Evolutionary conservation across 2,888 invertebrate genomes (phyloP).

Genomic region (Fabriciana adippe): DNA sequence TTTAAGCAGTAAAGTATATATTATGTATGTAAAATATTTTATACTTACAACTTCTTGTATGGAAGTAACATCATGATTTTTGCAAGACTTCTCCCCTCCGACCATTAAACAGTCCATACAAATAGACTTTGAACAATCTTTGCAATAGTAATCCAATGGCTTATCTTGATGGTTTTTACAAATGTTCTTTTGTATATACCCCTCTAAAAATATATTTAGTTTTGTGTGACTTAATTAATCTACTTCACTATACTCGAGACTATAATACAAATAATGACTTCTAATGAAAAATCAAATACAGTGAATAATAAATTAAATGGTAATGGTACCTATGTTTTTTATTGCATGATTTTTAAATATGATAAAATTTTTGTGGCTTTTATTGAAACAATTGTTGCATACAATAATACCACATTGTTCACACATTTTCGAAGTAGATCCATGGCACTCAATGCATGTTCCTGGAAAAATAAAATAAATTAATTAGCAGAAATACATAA

Average conservation of each 20-base stretch:
- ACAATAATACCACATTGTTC: constrained; percentile 64
- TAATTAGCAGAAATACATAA: constrained; percentile 13
- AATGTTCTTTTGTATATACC: constrained; percentile 42
- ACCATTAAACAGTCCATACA: constrained; percentile 76
- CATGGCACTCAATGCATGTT: constrained; percentile 64
- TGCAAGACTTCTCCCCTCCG: constrained; percentile 70
- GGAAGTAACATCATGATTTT: constrained; percentile 66
- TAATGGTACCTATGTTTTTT: constrained; percentile 50
- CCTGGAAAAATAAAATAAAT: constrained; percentile 47
- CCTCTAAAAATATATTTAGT: constrained; percentile 44
- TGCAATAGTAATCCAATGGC: constrained; percentile 67
- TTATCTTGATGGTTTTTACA: constrained; percentile 66
- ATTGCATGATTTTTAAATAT: constrained; percentile 69
- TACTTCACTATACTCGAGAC: background rate
- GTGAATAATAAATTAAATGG: no score
- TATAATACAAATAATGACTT: constrained; percentile 7
- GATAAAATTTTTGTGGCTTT: constrained; percentile 71
- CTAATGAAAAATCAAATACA: no score
- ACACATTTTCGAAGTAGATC: constrained; percentile 63
- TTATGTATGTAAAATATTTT: no score
- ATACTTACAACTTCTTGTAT: constrained; percentile 66
- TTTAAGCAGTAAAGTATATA: no score
- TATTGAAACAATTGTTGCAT: constrained; percentile 69
- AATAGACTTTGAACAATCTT: constrained; percentile 62
- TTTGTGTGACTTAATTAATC: background rate